Evolutionary conservation across 2,797 vertebrate genomes (phyloP).

Genomic region (Acanthiza pusilla): DNA sequence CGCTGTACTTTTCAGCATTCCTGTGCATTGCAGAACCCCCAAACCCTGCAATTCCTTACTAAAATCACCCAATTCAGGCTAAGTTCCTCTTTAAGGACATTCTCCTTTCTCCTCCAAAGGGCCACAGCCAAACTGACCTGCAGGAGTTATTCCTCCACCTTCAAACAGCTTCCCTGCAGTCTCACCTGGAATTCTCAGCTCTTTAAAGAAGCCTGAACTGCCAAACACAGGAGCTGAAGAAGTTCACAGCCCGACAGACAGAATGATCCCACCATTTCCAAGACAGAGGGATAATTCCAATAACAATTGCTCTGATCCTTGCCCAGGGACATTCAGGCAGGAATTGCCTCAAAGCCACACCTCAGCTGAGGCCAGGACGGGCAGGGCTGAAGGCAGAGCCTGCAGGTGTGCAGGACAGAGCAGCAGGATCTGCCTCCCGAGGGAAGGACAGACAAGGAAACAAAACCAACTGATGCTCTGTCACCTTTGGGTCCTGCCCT

Average conservation of each 20-base stretch:
- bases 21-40: neutral
- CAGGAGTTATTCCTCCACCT: neutral
- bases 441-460: neutral
- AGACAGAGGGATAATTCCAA: neutral
- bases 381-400: neutral
- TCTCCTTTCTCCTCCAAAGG: neutral
- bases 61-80: neutral
- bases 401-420: too few relatives aligned
- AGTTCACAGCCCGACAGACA: too few relatives aligned
- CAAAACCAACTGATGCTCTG: rapidly evolving
- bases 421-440: neutral
- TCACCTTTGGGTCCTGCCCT: rapidly evolving
- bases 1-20: neutral
- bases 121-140: neutral
- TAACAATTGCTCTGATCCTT: rapidly evolving
- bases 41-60: neutral
- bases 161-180: neutral
- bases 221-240: too few relatives aligned
- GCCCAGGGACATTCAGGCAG: neutral
- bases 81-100: neutral
- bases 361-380: neutral
- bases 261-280: neutral
- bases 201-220: neutral
- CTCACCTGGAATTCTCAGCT: neutral
- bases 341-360: neutral